These are phyloP conservation scores for Achroia grisella DNA, from an alignment of 1,140 invertebrate genomes.

Conservation along the genomic window DNA sequence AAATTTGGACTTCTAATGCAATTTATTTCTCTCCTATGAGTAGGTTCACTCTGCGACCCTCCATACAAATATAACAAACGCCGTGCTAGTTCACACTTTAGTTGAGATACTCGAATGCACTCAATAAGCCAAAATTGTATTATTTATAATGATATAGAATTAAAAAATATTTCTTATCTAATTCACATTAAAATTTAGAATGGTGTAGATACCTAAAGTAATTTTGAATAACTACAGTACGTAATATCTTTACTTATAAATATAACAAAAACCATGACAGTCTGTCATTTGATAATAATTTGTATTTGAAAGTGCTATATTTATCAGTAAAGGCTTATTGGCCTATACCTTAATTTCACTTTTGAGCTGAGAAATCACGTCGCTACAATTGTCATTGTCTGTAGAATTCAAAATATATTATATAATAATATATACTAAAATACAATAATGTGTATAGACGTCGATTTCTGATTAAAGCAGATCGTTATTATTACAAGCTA, in stretches of 20 bases:
- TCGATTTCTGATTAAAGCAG: constrained; percentile 1
- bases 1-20: no score
- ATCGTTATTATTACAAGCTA: constrained; percentile 47
- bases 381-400: constrained; percentile 5
- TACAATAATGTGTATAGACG: not conserved
- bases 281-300: constrained; percentile 9
- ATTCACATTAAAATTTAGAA: constrained; percentile 54
- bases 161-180: constrained; percentile 53
- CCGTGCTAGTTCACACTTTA: constrained; percentile 23
- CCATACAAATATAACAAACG: constrained; percentile 21
- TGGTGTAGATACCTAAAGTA: constrained; percentile 37
- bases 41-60: no score
- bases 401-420: constrained; percentile 12
- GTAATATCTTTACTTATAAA: constrained; percentile 26
- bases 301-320: constrained; percentile 31
- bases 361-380: constrained; percentile 45
- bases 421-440: not conserved
- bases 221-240: constrained; percentile 36
- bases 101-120: constrained; percentile 30
- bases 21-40: no score
- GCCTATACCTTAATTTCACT: constrained; percentile 31
- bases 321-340: constrained; percentile 33
- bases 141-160: constrained; percentile 33
- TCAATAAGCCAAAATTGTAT: constrained; percentile 44
- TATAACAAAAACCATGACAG: constrained; percentile 22